Base-by-base conservation (phyloP, 2,113 vertebrate genomes). In the Tringa solitaria region DNA sequence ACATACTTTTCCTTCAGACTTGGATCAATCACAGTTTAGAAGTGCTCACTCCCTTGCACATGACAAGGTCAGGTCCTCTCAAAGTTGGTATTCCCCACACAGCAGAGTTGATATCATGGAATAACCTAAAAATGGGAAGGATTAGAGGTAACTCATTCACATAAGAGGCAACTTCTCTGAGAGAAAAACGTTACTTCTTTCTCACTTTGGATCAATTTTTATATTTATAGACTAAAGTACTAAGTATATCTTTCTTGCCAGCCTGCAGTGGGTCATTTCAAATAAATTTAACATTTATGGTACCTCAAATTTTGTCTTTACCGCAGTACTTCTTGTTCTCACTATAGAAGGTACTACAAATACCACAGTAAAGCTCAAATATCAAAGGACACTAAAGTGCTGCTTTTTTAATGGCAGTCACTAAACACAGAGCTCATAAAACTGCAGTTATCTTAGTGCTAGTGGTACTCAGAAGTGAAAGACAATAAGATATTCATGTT, bases 351-450 rank as follows among this genome's bases (percentile, higher is more conserved):
- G 81, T 81, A 88, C 90, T 89, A 75, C 76, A 80, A 88, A 95
- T 84, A 94, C 88, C 93, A 89, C 51, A 87, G 83, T 89, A 92
- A 96, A 92, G 30, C 53, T 88, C 92, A 96, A 94, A 84, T 94
- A 92, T 86, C 76, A 90, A 57, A 94, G 48, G 83, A 65, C 56
- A 90, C 33, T 87, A 53, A 70, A 75, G 51, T 27, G 23, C 60
- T 83, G 37, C 1, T 33, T 84, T 83, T 95, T 93, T 86, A 92
- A 93, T 68, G 60, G 30, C 72, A 87, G 53, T 41, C 65, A 87
- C 56, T 86, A 94, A 92, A 94, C 51, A 45, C 60, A 63, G 72
- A 93, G 79, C 35, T 92, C 65, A 46, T 81, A 95, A 93, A 96
- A 73, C 54, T 65, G 77, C 48, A 83, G 84, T 93, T 91, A 37